Base-by-base conservation (phyloP, 2,113 vertebrate genomes). In the Capricornis sumatraensis region DNA sequence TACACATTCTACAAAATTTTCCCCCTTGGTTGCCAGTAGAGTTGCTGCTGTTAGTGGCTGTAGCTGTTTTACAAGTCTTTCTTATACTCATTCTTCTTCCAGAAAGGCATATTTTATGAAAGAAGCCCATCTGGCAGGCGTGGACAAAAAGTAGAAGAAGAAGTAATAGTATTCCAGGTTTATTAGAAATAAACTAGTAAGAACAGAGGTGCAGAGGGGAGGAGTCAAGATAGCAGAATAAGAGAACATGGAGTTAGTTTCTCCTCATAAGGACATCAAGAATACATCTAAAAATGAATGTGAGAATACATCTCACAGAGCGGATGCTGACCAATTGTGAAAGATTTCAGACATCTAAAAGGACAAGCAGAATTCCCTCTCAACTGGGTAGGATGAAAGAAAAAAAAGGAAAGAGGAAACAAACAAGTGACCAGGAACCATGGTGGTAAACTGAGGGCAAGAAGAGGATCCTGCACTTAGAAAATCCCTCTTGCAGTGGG, bases 181-280 rank as follows among this genome's bases (percentile, higher is more conserved):
- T 79, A 79, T 64, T 74, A 90, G 81, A 94, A 95, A 92, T 57
- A 55, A 94, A 86, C 45, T 93, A 91, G 86, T 83, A 95, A 96
- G 57, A 92, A 40, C 9, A 83, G 57, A 87, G n/a, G 3, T 62
- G 5, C 4, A 52, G 16, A 71, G 43, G 43, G 4, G 76, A 47
- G 43, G 15, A 79, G 76, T 47, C 27, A 50, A 19, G 27, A 47
- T 2, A 7, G 27, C 28, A 47, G 15, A 6, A 30, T 50, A 50
- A 17, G 27, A 50, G 76, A 30, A 50, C 15, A 50, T 1, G 45
- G 76, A 50, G 28, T 79, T 30, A 17, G 4, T 47, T 28, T 79
- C 76, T 79, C 8, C 8, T 79, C 27, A 30, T 17, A 30, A 79
- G 27, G 47, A 79, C 45, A 30, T 79, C 27, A 30, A 47, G 45